Evolutionary conservation across 2,888 invertebrate genomes (phyloP).

Genomic region (Labia minor): DNA sequence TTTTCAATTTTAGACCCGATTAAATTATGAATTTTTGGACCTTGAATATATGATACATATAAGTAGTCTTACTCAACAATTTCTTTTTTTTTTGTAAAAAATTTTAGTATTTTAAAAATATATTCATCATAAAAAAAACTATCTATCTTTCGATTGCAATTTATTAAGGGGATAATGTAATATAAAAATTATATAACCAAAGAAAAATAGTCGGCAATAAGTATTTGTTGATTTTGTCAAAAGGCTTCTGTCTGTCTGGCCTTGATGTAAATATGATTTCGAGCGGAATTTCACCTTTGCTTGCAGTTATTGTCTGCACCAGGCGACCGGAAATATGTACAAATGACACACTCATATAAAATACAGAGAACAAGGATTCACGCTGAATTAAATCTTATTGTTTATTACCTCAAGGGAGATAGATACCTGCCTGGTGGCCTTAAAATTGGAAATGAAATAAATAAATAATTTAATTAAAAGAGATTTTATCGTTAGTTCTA

Average conservation of each 20-base stretch:
- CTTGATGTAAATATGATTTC: constrained; percentile 2
- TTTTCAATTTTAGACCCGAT: no score
- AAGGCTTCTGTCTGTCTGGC: neutral
- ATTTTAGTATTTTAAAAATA: no score
- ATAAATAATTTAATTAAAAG: neutral
- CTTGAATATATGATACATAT: no score
- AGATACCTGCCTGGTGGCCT: neutral
- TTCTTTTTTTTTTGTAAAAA: no score
- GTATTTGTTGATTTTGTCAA: no score
- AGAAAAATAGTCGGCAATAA: no score
- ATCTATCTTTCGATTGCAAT: no score
- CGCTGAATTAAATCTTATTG: constrained; percentile 2
- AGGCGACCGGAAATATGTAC: neutral
- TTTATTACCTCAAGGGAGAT: neutral
- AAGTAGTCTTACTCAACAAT: no score
- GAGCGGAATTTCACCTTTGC: constrained; percentile 3
- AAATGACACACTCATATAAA: neutral
- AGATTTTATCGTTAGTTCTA: neutral
- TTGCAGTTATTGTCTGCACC: neutral
- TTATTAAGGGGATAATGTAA: no score
- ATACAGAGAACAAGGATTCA: neutral
- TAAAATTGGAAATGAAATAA: neutral
- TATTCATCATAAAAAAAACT: no score
- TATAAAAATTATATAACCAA: no score
- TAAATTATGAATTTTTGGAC: no score